Conservation (phyloP, 2,888 invertebrate species). For the Euspilapteryx auroguttella region DNA sequence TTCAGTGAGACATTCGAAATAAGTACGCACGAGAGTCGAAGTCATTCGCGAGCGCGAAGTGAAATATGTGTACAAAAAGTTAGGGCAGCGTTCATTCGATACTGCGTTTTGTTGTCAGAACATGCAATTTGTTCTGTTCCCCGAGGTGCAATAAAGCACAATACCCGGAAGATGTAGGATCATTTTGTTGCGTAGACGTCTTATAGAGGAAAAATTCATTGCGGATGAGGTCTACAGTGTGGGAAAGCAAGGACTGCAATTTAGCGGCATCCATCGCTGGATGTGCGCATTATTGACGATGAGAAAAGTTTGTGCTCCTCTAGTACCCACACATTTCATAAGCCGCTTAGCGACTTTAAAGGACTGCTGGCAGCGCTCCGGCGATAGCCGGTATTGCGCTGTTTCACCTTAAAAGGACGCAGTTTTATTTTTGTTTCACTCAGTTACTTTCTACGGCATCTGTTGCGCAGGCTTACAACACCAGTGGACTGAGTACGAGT, state of each 20-base stretch:
- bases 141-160: conserved; percentile 9
- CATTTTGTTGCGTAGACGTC: conserved; percentile 2
- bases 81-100: no score
- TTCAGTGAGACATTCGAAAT: no score
- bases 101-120: conserved; percentile 4
- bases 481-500: no score
- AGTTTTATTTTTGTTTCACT: conserved; percentile 39
- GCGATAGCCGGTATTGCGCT: conserved; percentile 31
- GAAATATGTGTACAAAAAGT: no score
- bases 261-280: conserved; percentile 17
- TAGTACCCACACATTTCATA: conserved; percentile 36
- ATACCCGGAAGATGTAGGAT: conserved; percentile 8
- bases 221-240: conserved; percentile 8
- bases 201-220: conserved; percentile 5
- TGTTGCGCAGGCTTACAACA: no score
- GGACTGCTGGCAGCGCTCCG: conserved; percentile 29
- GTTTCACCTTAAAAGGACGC: conserved; percentile 27
- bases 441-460: conserved; percentile 9
- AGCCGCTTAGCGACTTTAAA: conserved; percentile 41
- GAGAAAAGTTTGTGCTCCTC: conserved; percentile 29
- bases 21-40: no score
- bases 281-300: conserved; percentile 19
- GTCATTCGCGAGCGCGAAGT: no score
- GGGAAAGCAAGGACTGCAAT: conserved; percentile 18
- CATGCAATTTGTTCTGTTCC: conserved; percentile 9